phyloP scores from a whole-genome alignment of 1,140 invertebrate genomes.

The Drosophila fuyamai region DNA sequence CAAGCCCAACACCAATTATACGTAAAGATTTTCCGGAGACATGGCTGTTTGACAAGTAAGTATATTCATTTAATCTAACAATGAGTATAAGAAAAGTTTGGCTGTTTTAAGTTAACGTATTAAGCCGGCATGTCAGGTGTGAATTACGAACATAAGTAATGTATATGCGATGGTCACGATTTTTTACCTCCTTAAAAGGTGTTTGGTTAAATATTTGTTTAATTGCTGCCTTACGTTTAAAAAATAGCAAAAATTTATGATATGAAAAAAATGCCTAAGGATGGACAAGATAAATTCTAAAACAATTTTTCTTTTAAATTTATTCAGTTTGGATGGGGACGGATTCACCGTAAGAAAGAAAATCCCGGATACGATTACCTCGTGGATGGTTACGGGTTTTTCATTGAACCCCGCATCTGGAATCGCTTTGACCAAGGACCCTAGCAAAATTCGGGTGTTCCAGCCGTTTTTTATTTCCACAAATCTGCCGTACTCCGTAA shows the following conservation, averaged over 20 bases:
- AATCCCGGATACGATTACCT: conserved; percentile 95
- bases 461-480: conserved; percentile 94
- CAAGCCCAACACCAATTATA: conserved; percentile 6
- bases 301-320: no score
- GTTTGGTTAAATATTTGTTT: no score
- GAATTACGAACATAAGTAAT: no score
- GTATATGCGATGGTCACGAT: no score
- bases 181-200: no score
- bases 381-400: conserved; percentile 97
- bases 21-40: conserved; percentile 64
- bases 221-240: no score
- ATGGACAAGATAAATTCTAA: no score
- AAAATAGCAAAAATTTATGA: no score
- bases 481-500: conserved; percentile 93
- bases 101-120: no score
- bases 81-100: no score
- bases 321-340: conserved; percentile 38
- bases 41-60: conserved; percentile 55
- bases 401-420: conserved; percentile 94
- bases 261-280: no score
- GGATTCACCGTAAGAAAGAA: conserved; percentile 80
- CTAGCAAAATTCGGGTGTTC: conserved; percentile 93
- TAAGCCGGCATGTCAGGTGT: no score
- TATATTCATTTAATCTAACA: background rate
- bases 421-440: conserved; percentile 91